A percentile compares a stretch with the other conserved stretches of the same genome.
Conservation (phyloP, 2,113 vertebrate genomes). For the Calyptommatus sinebrachiatus region DNA sequence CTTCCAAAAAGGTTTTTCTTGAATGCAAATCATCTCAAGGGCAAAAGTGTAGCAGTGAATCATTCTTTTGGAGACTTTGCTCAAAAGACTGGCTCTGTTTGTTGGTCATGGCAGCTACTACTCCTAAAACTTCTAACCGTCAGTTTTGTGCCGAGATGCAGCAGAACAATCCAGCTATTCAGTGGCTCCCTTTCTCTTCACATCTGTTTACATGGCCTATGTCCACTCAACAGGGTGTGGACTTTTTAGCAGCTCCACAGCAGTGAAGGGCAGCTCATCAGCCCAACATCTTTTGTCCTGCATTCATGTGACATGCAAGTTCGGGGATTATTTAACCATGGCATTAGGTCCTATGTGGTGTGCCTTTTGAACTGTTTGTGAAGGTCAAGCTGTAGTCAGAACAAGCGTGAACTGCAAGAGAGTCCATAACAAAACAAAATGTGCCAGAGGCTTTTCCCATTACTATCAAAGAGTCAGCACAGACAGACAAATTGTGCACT, state of each 20-base stretch:
- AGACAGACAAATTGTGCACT: neutral
- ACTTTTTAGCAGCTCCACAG: constrained; percentile 55
- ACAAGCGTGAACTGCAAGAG: neutral
- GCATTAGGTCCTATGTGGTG: neutral
- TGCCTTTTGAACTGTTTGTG: constrained; percentile 7
- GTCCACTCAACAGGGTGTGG: constrained; percentile 48
- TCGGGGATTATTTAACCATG: constrained; percentile 28
- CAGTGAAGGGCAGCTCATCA: constrained; percentile 26
- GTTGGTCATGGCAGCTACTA: constrained; percentile 58
- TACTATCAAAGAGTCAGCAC: constrained; percentile 3
- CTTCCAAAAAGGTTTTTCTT: constrained; percentile 64
- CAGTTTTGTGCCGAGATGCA: constrained; percentile 66
- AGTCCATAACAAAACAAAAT: constrained; percentile 13
- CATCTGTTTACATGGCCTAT: constrained; percentile 66
- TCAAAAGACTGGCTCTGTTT: constrained; percentile 67
- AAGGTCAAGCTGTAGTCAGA: constrained; percentile 3
- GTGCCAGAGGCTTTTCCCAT: neutral
- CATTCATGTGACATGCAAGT: neutral
- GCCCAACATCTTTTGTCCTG: constrained; percentile 39
- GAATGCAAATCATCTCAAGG: constrained; percentile 56
- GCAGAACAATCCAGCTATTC: constrained; percentile 68
- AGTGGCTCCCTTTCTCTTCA: constrained; percentile 53
- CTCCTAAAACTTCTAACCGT: constrained; percentile 67
- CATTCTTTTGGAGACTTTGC: constrained; percentile 76
- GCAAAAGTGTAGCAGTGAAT: constrained; percentile 66